Evolutionary conservation across 64 coral and sea anemone genomes (phyloP).

Genomic region (Porites australiensis): DNA sequence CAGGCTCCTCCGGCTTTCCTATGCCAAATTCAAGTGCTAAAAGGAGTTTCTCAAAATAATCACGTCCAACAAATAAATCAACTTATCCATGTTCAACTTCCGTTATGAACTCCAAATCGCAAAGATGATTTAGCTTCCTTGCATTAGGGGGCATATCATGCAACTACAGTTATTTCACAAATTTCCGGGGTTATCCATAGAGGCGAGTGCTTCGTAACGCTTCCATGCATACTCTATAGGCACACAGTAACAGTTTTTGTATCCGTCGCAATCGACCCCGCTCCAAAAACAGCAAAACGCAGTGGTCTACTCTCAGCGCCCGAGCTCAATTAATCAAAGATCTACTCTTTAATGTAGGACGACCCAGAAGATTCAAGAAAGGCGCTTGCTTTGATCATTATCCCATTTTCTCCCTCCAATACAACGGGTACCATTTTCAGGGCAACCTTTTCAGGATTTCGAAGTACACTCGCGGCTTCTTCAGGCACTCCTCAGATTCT

Average conservation of each 20-base stretch:
- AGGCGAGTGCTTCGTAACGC: not conserved
- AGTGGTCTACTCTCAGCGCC: not conserved
- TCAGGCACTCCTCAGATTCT: not conserved
- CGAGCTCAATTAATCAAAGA: not conserved
- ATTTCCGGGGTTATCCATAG: slow-evolving; percentile 34
- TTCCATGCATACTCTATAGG: not conserved
- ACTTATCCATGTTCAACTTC: too few species aligned
- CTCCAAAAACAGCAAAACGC: not conserved
- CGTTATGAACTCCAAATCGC: slow-evolving; percentile 32
- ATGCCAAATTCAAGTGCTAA: slow-evolving; percentile 29
- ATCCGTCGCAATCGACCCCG: not conserved
- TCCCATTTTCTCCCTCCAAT: slow-evolving; percentile 10
- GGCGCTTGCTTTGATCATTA: not conserved
- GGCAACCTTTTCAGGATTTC: not conserved
- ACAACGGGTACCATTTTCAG: slow-evolving; percentile 19
- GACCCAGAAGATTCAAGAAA: slow-evolving; percentile 15
- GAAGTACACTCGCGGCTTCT: not conserved
- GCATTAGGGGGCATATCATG: slow-evolving; percentile 11
- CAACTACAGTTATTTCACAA: slow-evolving; percentile 2
- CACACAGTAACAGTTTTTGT: slow-evolving; percentile 15
- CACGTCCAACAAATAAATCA: too few species aligned
- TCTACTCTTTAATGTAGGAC: not conserved
- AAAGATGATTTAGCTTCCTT: not conserved
- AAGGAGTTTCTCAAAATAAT: slow-evolving; percentile 57
- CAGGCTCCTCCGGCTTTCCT: slow-evolving; percentile 43